A percentile compares a stretch with the other conserved stretches of the same genome.
Conservation (phyloP, 2,113 vertebrate genomes). For the Elachura formosa region DNA sequence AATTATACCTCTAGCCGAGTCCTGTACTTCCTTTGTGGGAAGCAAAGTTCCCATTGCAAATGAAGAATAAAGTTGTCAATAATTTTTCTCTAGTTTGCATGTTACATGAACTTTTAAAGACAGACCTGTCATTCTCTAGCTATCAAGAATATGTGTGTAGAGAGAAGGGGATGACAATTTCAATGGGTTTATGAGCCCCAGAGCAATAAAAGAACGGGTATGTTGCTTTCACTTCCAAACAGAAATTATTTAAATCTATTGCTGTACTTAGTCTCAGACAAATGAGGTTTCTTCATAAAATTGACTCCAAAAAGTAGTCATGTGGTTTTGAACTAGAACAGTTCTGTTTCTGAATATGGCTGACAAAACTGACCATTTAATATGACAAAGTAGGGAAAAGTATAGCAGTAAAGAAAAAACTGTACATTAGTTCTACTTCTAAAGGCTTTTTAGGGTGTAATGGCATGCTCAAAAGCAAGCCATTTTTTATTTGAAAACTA, state of each 20-base stretch:
- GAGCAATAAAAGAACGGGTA: neutral
- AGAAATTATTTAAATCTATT: neutral
- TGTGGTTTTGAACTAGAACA: neutral
- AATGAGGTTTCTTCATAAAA: neutral
- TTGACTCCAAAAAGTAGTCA: fast-evolving
- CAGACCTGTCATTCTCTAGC: neutral
- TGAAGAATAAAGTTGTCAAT: neutral
- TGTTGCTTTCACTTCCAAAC: neutral
- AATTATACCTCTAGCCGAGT: neutral
- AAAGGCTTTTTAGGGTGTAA: neutral
- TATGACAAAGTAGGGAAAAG: neutral
- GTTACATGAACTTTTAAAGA: neutral
- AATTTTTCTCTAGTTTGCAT: neutral
- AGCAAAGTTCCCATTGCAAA: neutral
- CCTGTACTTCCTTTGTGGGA: fast-evolving
- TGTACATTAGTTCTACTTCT: neutral
- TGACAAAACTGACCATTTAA: neutral
- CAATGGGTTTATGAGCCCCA: no score
- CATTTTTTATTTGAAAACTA: neutral
- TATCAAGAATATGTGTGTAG: fast-evolving
- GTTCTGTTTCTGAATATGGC: neutral
- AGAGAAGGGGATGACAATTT: neutral
- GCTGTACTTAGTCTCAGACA: neutral
- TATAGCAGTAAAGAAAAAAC: neutral
- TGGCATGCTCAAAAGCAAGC: neutral